Evolutionary conservation across 2,113 vertebrate species (phyloP).

Genomic region (Sinocyclocheilus anophthalmus): DNA sequence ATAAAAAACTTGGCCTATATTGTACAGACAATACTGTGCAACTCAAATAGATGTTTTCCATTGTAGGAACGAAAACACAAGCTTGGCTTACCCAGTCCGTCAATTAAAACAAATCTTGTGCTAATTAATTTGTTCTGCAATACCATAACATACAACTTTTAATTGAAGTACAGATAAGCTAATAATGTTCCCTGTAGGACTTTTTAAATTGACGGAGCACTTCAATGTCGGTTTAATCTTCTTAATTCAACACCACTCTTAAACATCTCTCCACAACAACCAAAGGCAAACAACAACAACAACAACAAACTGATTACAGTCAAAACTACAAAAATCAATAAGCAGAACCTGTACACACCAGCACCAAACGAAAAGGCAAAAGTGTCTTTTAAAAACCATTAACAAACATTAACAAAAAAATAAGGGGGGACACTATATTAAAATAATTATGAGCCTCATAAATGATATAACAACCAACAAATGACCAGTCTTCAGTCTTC

Average conservation of each 20-base stretch:
- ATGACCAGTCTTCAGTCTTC: background rate
- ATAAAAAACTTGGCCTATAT: slow-evolving; percentile 18
- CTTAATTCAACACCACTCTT: background rate
- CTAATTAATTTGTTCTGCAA: background rate
- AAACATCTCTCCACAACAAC: background rate
- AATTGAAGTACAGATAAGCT: background rate
- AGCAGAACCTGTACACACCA: background rate
- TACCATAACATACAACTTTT: background rate
- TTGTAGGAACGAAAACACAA: background rate
- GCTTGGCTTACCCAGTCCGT: background rate
- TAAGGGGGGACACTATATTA: background rate
- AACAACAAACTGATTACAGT: background rate
- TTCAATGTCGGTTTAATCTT: background rate
- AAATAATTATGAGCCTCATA: background rate
- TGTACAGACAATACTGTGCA: background rate
- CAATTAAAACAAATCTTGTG: background rate
- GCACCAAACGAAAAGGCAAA: background rate
- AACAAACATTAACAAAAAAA: background rate
- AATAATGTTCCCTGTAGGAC: background rate
- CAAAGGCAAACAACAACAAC: background rate
- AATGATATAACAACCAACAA: background rate
- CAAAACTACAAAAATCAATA: background rate
- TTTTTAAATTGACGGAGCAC: background rate
- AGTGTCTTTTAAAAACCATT: background rate
- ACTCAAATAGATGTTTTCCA: background rate